Evolutionary conservation across 1,140 invertebrate species (phyloP), one percentile per base, ranked within the genome.

Genomic region (Physella acuta): DNA sequence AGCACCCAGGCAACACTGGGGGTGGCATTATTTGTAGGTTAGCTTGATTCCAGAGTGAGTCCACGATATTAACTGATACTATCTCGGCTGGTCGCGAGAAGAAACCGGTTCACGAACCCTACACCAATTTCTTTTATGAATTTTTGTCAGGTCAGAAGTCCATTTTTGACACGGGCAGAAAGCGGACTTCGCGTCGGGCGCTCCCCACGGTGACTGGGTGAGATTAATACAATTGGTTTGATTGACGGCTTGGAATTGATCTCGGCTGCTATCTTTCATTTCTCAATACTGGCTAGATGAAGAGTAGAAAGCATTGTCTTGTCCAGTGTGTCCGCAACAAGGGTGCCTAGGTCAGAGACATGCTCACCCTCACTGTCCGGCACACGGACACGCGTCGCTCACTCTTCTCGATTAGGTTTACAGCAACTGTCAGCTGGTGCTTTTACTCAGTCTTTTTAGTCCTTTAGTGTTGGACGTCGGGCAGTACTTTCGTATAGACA

Each of bases 91-190:
- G n/a, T 14, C 3, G 14, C 26, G 14, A 2, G 16, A 24, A 17
- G 3, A 4, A 37, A 4, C 28, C 11, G 33, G 62, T 64, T 64
- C 62, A 26, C n/a, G 62, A 64, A 64, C 62, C 33, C 14, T 28
- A n/a, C 30, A 64, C 2, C 62, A 64, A 64, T 64, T 64, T 64
- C 62, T 64, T 64, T 64, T 64, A 64, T 64, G 62, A 64, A 52
- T 31, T 64, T 52, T 64, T 64, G 62, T 28, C 62, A 36, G 4
- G 30, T 34, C 44, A 1, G 20, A 37, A 36, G 28, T 28, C 52
- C 28, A 0, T 3, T 33, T 30, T 64, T 64, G 62, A 64, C 44
- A 33, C 52, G 62, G n/a, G 39, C 30, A n/a, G 62, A 34, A 53
- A 2, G 30, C 26, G 5, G 37, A 33, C 16, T 2, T 39, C 24